A percentile compares a stretch with the other conserved stretches of the same genome.
Conservation (phyloP, 1,140 invertebrate species). For the Nomia melanderi region DNA sequence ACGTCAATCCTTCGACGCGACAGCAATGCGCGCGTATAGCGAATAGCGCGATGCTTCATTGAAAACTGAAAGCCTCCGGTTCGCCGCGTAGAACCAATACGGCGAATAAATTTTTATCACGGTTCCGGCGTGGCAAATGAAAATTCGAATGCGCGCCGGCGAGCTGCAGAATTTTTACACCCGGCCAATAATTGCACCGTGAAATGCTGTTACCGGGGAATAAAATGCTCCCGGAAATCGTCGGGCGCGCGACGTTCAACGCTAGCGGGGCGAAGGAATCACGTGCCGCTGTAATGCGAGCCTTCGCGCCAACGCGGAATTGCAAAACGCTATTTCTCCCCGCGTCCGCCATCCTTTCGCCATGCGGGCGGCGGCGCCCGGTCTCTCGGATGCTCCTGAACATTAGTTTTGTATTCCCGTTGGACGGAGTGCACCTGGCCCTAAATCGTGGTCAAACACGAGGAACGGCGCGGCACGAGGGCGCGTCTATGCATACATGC, state of each 20-base stretch:
- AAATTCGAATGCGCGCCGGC: not conserved
- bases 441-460: constrained; percentile 40
- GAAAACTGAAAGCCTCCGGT: no score
- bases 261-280: no score
- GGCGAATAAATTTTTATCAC: no score
- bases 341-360: not conserved
- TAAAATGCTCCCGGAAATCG: not conserved
- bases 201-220: constrained; percentile 8
- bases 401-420: constrained; percentile 30
- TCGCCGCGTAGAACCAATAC: no score
- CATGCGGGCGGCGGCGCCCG: not conserved
- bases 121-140: no score
- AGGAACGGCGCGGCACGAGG: constrained; percentile 4
- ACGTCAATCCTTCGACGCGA: no score
- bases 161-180: not conserved
- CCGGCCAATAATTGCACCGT: not conserved
- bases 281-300: not conserved
- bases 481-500: constrained; percentile 15
- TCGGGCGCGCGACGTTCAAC: not conserved
- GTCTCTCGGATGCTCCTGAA: not conserved
- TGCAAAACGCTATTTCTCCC: not conserved
- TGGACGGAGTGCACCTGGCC: constrained; percentile 20
- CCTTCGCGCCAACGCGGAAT: not conserved
- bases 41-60: no score
- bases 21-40: no score